phyloP scores from a whole-genome alignment of 2,888 invertebrate genomes.

The Cosmopolites sordidus region DNA sequence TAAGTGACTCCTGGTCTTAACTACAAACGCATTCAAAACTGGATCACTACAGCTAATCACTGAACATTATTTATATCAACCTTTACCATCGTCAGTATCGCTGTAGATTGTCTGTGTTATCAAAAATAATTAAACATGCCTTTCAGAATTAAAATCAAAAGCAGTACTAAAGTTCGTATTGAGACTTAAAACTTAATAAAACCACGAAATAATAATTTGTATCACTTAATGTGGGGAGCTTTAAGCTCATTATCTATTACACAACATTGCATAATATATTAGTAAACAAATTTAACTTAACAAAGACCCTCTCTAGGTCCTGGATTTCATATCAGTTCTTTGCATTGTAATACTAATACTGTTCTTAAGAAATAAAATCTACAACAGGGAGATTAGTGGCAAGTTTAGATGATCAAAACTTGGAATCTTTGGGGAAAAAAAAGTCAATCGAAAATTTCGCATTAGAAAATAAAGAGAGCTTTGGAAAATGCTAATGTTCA shows the following conservation, averaged over 20 bases:
- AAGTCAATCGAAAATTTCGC: conserved; percentile 10
- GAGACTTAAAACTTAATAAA: neutral
- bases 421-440: conserved; percentile 8
- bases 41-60: too few species aligned
- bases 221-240: neutral
- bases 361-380: conserved; percentile 25
- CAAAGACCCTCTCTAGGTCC: neutral
- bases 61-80: too few species aligned
- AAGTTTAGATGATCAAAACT: conserved; percentile 11
- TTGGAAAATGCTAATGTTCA: neutral
- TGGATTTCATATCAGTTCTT: conserved; percentile 29
- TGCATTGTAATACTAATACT: conserved; percentile 32
- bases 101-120: too few species aligned
- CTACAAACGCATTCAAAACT: too few species aligned
- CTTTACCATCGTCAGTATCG: too few species aligned
- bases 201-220: neutral
- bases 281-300: neutral
- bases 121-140: too few species aligned
- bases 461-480: conserved; percentile 9
- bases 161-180: neutral
- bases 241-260: neutral
- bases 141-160: too few species aligned
- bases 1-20: too few species aligned
- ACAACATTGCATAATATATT: neutral
- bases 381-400: conserved; percentile 10